phyloP scores from a whole-genome alignment of 2,888 invertebrate species.

The Adelphocoris suturalis region DNA sequence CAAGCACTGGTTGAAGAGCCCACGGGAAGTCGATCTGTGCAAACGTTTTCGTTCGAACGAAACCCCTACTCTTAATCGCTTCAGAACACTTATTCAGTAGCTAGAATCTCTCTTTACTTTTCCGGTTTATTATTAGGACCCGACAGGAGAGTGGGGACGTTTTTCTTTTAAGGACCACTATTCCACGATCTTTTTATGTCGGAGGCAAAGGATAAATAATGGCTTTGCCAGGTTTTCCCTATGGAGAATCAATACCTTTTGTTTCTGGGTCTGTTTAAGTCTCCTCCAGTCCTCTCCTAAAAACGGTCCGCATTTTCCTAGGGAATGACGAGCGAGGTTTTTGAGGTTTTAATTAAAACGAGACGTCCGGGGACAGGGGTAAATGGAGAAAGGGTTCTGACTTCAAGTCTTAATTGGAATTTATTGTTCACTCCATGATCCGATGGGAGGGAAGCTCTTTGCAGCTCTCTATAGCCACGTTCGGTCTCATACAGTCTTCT shows the following conservation, averaged over 20 bases:
- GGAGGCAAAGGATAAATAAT: conserved; percentile 48
- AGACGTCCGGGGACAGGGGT: conserved; percentile 28
- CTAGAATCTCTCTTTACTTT: conserved; percentile 62
- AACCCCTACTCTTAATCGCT: conserved; percentile 56
- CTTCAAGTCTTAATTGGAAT: conserved; percentile 63
- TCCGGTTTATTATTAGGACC: conserved; percentile 41
- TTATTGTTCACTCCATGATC: conserved; percentile 49
- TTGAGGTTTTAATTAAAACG: conserved; percentile 68
- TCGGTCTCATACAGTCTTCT: background rate
- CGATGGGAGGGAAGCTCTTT: background rate
- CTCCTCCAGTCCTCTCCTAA: conserved; percentile 37
- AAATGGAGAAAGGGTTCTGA: conserved; percentile 34
- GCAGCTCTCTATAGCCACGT: background rate
- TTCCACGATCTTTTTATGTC: conserved; percentile 32
- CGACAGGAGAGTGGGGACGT: background rate
- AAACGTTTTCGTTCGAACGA: conserved; percentile 24
- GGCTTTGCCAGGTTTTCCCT: conserved; percentile 45
- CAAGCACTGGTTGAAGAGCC: conserved; percentile 37
- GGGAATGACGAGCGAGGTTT: conserved; percentile 53
- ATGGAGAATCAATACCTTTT: conserved; percentile 66
- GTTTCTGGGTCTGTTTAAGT: conserved; percentile 38
- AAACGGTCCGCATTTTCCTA: conserved; percentile 41
- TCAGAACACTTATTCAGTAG: conserved; percentile 57
- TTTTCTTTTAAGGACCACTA: conserved; percentile 31
- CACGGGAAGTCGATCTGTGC: conserved; percentile 49